These are phyloP conservation scores for Torymus tubicola DNA, from an alignment of 2,888 invertebrate species.

Conservation along the genomic window DNA sequence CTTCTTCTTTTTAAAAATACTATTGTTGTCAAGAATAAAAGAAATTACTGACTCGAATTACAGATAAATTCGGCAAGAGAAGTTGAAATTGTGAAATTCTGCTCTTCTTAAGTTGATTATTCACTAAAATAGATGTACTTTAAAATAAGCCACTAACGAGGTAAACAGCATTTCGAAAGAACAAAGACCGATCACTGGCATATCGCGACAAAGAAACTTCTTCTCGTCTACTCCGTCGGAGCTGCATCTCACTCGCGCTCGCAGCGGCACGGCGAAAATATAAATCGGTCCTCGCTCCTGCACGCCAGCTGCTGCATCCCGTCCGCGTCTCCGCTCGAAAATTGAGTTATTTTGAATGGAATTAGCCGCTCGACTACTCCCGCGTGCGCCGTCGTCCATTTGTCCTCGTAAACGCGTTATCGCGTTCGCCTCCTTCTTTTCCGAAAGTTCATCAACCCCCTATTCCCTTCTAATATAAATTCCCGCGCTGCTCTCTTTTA, in stretches of 20 bases:
- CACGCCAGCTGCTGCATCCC: not conserved
- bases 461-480: constrained; percentile 25
- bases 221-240: constrained; percentile 6
- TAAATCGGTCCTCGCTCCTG: constrained; percentile 11
- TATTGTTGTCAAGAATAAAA: too few species aligned
- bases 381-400: constrained; percentile 10
- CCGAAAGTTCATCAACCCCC: constrained; percentile 12
- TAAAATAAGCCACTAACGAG: too few species aligned
- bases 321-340: not conserved
- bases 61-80: too few species aligned
- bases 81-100: too few species aligned
- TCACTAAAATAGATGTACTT: too few species aligned
- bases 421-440: constrained; percentile 1
- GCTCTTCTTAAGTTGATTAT: too few species aligned
- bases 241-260: not conserved
- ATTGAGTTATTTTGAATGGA: constrained; percentile 47
- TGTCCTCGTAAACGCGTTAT: constrained; percentile 41
- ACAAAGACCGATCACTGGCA: too few species aligned
- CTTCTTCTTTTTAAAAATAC: too few species aligned
- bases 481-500: constrained; percentile 1
- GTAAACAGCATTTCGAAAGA: too few species aligned
- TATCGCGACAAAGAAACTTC: not conserved
- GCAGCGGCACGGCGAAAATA: constrained; percentile 5
- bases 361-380: constrained; percentile 31
- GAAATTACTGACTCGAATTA: too few species aligned